Evolutionary conservation across 2,113 vertebrate genomes (phyloP).

Genomic region (Cardinalis cardinalis): DNA sequence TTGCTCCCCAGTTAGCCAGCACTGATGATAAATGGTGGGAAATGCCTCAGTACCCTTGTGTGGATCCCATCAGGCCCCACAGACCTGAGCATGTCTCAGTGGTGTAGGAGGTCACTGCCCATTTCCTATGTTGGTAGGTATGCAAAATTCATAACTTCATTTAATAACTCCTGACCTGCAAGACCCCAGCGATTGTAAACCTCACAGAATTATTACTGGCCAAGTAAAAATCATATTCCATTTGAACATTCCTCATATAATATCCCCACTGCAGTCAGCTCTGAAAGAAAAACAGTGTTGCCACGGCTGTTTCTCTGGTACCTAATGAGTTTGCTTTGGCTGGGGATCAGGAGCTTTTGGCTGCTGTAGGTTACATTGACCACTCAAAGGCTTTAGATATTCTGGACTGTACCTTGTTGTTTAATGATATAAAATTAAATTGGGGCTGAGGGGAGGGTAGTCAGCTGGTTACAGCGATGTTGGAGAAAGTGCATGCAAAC

Average conservation of each 20-base stretch:
- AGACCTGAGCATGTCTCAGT: background rate
- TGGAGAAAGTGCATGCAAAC: background rate
- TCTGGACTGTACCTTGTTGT: conserved; percentile 1
- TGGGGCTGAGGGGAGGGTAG: background rate
- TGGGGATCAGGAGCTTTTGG: conserved; percentile 32
- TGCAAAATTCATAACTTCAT: conserved; percentile 35
- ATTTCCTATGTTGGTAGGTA: background rate
- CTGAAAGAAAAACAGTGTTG: conserved; percentile 39
- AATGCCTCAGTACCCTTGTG: background rate
- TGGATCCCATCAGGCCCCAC: background rate
- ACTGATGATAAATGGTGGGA: background rate
- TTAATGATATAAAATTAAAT: conserved; percentile 29
- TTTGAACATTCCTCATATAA: conserved; percentile 50
- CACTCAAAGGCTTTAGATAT: conserved; percentile 21
- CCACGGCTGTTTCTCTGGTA: conserved; percentile 32
- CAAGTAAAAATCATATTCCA: conserved; percentile 42
- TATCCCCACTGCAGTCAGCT: conserved; percentile 48
- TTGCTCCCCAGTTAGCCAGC: background rate
- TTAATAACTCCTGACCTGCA: conserved; percentile 41
- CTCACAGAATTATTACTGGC: conserved; percentile 9
- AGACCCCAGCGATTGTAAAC: background rate
- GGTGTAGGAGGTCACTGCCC: background rate
- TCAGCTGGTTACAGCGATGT: background rate
- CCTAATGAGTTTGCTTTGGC: conserved; percentile 62
- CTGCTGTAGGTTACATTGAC: conserved; percentile 15